These are phyloP conservation scores for Drosophila buzzatii DNA, from an alignment of 2,888 invertebrate species.

Conservation along the genomic window DNA sequence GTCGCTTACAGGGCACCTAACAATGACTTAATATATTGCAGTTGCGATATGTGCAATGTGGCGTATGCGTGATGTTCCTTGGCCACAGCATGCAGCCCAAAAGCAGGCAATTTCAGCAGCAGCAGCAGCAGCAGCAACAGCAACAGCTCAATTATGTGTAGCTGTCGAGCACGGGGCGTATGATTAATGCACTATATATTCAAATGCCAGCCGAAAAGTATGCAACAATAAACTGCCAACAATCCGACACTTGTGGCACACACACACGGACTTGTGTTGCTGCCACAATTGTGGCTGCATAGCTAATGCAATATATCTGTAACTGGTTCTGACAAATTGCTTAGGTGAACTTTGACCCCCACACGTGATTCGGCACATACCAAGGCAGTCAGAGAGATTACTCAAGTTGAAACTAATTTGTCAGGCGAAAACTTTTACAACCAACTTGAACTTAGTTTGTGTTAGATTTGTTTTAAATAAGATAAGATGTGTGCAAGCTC, in stretches of 20 bases:
- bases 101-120: constrained; percentile 2
- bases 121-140: constrained; percentile 4
- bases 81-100: constrained; percentile 21
- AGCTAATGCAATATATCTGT: constrained; percentile 30
- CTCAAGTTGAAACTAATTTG: constrained; percentile 18
- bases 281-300: constrained; percentile 43
- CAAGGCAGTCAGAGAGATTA: constrained; percentile 19
- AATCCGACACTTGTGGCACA: constrained; percentile 62
- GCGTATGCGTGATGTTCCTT: constrained; percentile 50
- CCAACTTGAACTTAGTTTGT: neutral
- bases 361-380: constrained; percentile 30
- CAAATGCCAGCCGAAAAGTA: constrained; percentile 69
- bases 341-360: constrained; percentile 19
- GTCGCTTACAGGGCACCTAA: constrained; percentile 34
- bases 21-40: constrained; percentile 65
- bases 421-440: constrained; percentile 15
- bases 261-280: constrained; percentile 18
- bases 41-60: constrained; percentile 44
- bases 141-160: constrained; percentile 61
- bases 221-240: constrained; percentile 57
- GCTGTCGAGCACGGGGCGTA: constrained; percentile 39
- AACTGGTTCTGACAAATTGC: constrained; percentile 13
- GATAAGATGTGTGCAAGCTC: constrained; percentile 16
- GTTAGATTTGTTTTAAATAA: constrained; percentile 28
- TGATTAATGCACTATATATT: constrained; percentile 64